Evolutionary conservation across 1,140 invertebrate species (phyloP).

Genomic region (Dendroctonus valens): DNA sequence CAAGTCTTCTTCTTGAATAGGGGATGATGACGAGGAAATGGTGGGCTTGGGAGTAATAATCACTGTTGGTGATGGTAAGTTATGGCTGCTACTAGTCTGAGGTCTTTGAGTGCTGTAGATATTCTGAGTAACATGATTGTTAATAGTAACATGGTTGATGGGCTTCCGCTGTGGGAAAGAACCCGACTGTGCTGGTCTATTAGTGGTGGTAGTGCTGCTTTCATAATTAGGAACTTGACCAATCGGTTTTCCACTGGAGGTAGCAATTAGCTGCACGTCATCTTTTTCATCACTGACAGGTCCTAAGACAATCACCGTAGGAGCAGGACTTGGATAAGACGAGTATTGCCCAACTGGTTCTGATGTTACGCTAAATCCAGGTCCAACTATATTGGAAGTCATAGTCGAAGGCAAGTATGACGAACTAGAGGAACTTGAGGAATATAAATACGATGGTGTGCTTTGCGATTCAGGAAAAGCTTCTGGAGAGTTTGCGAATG

Average conservation of each 20-base stretch:
- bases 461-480: constrained; percentile 39
- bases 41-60: constrained; percentile 63
- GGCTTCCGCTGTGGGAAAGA: constrained; percentile 49
- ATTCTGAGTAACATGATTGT: constrained; percentile 58
- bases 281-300: constrained; percentile 49
- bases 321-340: constrained; percentile 58
- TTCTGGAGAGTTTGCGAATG: constrained; percentile 39
- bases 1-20: constrained; percentile 29
- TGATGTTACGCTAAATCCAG: constrained; percentile 39
- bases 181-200: constrained; percentile 39
- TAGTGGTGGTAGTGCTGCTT: neutral
- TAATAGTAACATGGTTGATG: constrained; percentile 55
- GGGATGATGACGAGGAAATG: constrained; percentile 47
- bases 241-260: constrained; percentile 9
- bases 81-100: constrained; percentile 38
- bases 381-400: constrained; percentile 37
- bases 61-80: constrained; percentile 55
- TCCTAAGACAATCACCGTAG: constrained; percentile 70
- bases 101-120: constrained; percentile 46
- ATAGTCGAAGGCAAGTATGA: constrained; percentile 40
- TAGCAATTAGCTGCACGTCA: constrained; percentile 8
- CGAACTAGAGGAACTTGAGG: constrained; percentile 53
- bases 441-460: constrained; percentile 60
- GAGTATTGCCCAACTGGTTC: constrained; percentile 34
- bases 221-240: neutral